Conservation (phyloP, 2,113 vertebrate genomes). For the Leucoraja erinaceus region DNA sequence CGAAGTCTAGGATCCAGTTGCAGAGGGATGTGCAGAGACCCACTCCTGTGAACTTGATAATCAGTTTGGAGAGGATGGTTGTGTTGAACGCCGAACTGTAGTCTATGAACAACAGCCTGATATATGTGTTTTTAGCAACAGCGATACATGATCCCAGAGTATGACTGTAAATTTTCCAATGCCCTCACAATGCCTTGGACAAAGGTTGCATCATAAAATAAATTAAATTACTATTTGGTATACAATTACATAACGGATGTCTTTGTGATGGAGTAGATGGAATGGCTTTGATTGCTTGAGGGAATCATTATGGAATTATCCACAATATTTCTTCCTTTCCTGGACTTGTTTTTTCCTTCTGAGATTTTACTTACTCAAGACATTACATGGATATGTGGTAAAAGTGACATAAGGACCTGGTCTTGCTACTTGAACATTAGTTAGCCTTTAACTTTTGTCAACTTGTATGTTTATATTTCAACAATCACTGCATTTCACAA, state of each 20-base stretch:
- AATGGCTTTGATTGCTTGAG: neutral
- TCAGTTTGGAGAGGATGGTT: too few species aligned
- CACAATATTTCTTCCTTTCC: neutral
- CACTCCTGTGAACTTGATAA: too few species aligned
- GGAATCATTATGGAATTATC: neutral
- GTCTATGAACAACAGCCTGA: too few species aligned
- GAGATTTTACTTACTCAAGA: neutral
- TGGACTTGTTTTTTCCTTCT: neutral
- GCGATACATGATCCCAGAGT: neutral
- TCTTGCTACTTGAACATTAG: neutral
- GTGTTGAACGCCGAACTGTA: too few species aligned
- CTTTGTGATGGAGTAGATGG: too few species aligned
- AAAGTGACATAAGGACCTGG: neutral
- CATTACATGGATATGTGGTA: neutral
- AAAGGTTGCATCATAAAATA: neutral
- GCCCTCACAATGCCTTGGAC: neutral
- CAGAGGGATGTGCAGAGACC: too few species aligned
- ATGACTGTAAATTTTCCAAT: neutral
- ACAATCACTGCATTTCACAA: neutral
- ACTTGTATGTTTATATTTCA: neutral
- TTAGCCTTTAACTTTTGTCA: neutral
- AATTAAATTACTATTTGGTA: too few species aligned
- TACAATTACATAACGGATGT: too few species aligned
- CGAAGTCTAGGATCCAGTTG: too few species aligned
- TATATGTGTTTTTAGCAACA: neutral